A percentile compares a stretch with the other conserved stretches of the same genome.
Evolutionary conservation across 92 coral and sea anemone genomes (phyloP).

Genomic region (Micromussa lordhowensis): DNA sequence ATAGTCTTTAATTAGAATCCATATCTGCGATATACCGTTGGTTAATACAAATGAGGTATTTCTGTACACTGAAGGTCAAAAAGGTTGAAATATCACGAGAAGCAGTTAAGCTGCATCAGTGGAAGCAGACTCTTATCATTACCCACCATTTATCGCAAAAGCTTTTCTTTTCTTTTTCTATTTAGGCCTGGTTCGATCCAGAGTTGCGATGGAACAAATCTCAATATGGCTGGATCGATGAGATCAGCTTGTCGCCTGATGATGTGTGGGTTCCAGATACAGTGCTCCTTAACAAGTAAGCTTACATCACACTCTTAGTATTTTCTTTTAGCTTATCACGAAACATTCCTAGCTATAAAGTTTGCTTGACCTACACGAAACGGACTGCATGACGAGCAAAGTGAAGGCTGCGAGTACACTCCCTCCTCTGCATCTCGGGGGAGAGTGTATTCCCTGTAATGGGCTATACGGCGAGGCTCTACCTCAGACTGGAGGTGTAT

Average conservation of each 20-base stretch:
- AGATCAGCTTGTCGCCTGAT: constrained; percentile 69
- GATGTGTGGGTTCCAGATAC: constrained; percentile 94
- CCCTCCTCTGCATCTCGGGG: no score
- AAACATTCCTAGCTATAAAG: background rate
- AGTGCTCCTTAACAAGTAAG: constrained; percentile 89
- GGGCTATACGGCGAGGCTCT: no score
- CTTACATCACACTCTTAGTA: background rate
- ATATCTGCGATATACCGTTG: no score
- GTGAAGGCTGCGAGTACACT: background rate
- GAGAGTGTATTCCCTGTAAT: no score
- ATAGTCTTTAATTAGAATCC: no score
- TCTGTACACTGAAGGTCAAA: no score
- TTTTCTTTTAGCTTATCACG: background rate
- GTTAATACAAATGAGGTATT: no score
- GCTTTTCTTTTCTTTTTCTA: background rate
- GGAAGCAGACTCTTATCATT: background rate
- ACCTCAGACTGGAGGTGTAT: no score
- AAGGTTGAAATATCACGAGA: no score
- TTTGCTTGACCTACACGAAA: background rate
- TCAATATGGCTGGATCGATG: constrained; percentile 70
- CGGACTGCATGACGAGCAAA: background rate
- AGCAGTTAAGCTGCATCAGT: background rate
- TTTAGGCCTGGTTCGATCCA: constrained; percentile 84
- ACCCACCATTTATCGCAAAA: background rate
- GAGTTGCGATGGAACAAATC: constrained; percentile 76